A percentile compares a stretch with the other conserved stretches of the same genome.
Evolutionary conservation across 2,888 invertebrate species (phyloP).

Genomic region (Lepas anatifera): DNA sequence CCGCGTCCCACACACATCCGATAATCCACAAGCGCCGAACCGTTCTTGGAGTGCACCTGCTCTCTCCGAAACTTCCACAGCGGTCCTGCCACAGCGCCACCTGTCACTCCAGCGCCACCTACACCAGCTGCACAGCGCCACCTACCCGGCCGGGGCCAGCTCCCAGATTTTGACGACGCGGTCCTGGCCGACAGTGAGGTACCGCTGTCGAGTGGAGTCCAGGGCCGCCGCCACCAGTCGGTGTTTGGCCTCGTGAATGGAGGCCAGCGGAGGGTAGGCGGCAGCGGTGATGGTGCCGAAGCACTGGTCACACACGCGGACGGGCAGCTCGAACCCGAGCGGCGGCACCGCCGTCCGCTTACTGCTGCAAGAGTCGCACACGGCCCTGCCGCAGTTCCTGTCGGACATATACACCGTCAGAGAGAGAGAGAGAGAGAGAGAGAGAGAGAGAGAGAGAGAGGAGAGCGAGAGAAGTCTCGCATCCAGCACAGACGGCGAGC

Average conservation of each 20-base stretch:
- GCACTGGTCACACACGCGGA: constrained; percentile 89
- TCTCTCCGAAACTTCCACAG: too few species aligned
- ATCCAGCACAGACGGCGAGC: too few species aligned
- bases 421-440: neutral
- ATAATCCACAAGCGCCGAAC: too few species aligned
- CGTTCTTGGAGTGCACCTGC: too few species aligned
- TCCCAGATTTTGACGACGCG: constrained; percentile 90
- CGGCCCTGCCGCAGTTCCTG: constrained; percentile 74
- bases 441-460: neutral
- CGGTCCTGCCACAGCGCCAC: too few species aligned
- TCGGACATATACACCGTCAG: neutral
- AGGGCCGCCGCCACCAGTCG: constrained; percentile 75
- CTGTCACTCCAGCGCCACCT: too few species aligned
- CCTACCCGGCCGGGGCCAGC: neutral
- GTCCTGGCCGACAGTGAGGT: constrained; percentile 90
- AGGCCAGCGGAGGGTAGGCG: constrained; percentile 62
- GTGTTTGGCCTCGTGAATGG: constrained; percentile 91
- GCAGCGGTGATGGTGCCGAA: constrained; percentile 53
- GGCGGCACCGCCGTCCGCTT: constrained; percentile 79
- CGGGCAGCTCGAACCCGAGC: constrained; percentile 97
- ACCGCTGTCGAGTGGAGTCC: constrained; percentile 72
- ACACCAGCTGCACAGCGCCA: neutral
- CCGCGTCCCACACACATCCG: too few species aligned
- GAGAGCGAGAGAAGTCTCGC: too few species aligned
- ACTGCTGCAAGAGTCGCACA: constrained; percentile 84